These are phyloP conservation scores for Adoxophyes honmai DNA, from an alignment of 1,140 invertebrate species.

Conservation along the genomic window DNA sequence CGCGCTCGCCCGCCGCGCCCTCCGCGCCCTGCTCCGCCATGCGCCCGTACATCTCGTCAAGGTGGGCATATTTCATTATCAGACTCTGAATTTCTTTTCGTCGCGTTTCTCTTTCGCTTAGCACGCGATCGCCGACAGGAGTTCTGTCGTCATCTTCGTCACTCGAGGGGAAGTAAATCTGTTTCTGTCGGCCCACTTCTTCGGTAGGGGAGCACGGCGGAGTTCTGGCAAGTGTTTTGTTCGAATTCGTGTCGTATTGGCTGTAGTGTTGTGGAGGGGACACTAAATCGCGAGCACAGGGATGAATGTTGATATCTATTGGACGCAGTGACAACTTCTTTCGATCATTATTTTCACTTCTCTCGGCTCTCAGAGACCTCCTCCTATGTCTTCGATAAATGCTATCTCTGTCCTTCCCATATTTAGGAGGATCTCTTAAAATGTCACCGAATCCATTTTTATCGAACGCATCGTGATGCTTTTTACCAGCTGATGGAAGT, in stretches of 20 bases:
- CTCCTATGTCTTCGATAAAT: conserved; percentile 65
- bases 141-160: conserved; percentile 76
- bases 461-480: conserved; percentile 45
- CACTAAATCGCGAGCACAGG: conserved; percentile 54
- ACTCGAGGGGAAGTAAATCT: conserved; percentile 68
- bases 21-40: conserved; percentile 52
- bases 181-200: conserved; percentile 69
- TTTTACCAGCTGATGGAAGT: conserved; percentile 47
- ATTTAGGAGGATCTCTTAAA: conserved; percentile 47
- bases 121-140: conserved; percentile 75
- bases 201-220: conserved; percentile 53
- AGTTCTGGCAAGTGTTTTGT: conserved; percentile 50
- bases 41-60: conserved; percentile 82
- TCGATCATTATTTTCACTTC: conserved; percentile 72
- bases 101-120: conserved; percentile 84
- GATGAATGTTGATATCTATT: conserved; percentile 68
- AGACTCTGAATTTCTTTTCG: conserved; percentile 89
- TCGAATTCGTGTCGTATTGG: conserved; percentile 42
- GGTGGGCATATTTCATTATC: conserved; percentile 86
- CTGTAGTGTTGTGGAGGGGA: conserved; percentile 41
- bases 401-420: conserved; percentile 73
- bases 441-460: conserved; percentile 63
- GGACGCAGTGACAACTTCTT: conserved; percentile 71
- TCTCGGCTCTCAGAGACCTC: conserved; percentile 72
- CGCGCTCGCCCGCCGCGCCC: conserved; percentile 27